Evolutionary conservation across 2,888 invertebrate genomes (phyloP), one percentile per base, ranked within the genome.

Genomic region (Cephus pulcher): DNA sequence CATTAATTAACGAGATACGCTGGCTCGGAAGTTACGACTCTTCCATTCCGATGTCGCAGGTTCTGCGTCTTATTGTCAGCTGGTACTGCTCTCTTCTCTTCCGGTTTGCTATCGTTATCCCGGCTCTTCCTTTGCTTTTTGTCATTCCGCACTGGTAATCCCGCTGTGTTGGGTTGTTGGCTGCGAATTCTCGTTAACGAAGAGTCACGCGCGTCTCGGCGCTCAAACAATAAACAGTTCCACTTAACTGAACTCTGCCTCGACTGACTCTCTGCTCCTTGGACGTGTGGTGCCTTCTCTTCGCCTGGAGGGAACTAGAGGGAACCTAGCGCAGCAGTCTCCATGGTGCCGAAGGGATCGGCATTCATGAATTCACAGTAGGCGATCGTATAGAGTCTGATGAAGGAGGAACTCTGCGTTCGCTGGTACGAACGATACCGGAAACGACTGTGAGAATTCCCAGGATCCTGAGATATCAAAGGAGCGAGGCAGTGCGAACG

Each of bases 1-100:
- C 81, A 87, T 86, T 87, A 87, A 88, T 87, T 88, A 87, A 85
- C 81, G 80, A 81, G 79, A 84, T 80, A 79, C 81, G 73, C 71
- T 74, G 74, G 73, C 79, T 34, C 71, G 76, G 78, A 80, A 78
- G 74, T 69, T 12, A 32, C 4, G 56, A 68, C 35, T 76, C 30
- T 78, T 73, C 73, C 69, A 76, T 69, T 75, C 74, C 74, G 4
- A 9, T 34, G 9, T 69, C 34, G 70, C 32, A n/a, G 23, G 33
- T 15, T 33, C 70, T 33, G 37, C 37, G 37, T 4, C 37, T 40
- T 12, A 35, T 35, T 12, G 35, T 35, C 40, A 15, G 15, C 40
- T 15, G 37, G 12, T 40, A 32, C 78, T 34, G 56, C 40, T 30
- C 32, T n/a, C 35, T 33, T 77, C 75, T 75, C 74, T 81, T 79